Evolutionary conservation across 2,113 vertebrate species (phyloP).

Genomic region (Hippocampus comes): DNA sequence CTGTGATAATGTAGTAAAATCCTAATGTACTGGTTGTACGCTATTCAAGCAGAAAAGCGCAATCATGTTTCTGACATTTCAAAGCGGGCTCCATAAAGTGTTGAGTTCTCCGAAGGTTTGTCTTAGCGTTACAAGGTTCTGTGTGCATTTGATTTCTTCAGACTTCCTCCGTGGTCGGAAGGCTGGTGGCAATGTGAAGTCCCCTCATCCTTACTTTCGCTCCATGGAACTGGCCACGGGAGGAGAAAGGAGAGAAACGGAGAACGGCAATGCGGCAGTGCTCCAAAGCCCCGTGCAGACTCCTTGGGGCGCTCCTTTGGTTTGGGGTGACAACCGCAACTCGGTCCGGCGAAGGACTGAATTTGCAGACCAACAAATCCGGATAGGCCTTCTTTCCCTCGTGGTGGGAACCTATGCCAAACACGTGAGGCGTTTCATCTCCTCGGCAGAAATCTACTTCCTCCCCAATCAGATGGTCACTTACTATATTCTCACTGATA

Average conservation of each 20-base stretch:
- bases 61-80: too few relatives aligned
- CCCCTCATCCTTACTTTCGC: slow-evolving; percentile 21
- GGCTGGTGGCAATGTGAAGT: slow-evolving; percentile 2
- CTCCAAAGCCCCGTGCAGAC: slow-evolving; percentile 52
- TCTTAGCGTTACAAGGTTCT: too few relatives aligned
- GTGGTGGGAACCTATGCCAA: slow-evolving; percentile 72
- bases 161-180: slow-evolving; percentile 56
- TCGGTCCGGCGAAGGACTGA: slow-evolving; percentile 54
- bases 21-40: too few relatives aligned
- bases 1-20: too few relatives aligned
- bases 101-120: not conserved
- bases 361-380: slow-evolving; percentile 61
- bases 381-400: slow-evolving; percentile 66
- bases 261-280: not conserved
- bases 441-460: slow-evolving; percentile 71
- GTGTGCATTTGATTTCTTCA: slow-evolving; percentile 26
- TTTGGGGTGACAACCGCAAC: slow-evolving; percentile 77
- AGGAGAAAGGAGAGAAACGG: slow-evolving; percentile 9
- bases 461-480: slow-evolving; percentile 68
- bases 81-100: too few relatives aligned
- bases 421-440: slow-evolving; percentile 64
- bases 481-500: slow-evolving; percentile 76
- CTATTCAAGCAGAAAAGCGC: too few relatives aligned
- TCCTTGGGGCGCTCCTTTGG: slow-evolving; percentile 75
- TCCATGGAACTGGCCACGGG: slow-evolving; percentile 7